phyloP scores from a whole-genome alignment of 2,888 invertebrate genomes.

The Agrotis ipsilon region DNA sequence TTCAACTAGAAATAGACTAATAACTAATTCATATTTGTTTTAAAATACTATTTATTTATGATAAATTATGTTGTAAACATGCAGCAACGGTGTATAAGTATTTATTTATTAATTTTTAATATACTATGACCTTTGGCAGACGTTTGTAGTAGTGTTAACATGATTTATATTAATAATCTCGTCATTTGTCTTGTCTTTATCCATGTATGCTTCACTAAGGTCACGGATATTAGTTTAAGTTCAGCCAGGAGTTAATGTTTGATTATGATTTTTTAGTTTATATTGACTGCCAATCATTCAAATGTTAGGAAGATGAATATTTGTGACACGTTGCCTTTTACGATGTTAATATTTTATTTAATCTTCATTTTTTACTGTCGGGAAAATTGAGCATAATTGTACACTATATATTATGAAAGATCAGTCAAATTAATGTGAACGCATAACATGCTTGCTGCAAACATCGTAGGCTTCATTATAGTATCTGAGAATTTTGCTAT shows the following conservation, averaged over 20 bases:
- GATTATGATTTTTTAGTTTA: slow-evolving; percentile 12
- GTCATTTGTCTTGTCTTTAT: slow-evolving; percentile 40
- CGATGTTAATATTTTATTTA: neutral
- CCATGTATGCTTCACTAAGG: slow-evolving; percentile 21
- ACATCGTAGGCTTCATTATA: no score
- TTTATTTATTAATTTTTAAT: slow-evolving; percentile 47
- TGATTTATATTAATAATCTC: slow-evolving; percentile 42
- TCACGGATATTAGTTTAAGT: slow-evolving; percentile 27
- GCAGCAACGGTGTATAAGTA: slow-evolving; percentile 18
- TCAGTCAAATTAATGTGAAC: neutral
- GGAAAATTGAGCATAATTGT: no score
- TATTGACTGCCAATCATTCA: slow-evolving; percentile 6
- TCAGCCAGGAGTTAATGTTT: slow-evolving; percentile 9
- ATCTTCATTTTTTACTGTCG: neutral
- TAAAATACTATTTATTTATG: slow-evolving; percentile 43
- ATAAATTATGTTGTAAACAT: slow-evolving; percentile 44
- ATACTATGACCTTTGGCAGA: slow-evolving; percentile 17
- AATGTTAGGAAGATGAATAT: neutral
- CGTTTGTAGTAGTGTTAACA: slow-evolving; percentile 38
- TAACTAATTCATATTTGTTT: slow-evolving; percentile 54
- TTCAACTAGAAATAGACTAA: slow-evolving; percentile 40
- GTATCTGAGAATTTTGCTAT: no score
- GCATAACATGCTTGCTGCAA: no score
- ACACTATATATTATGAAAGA: neutral
- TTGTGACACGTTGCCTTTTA: neutral